Evolutionary conservation across 1,140 invertebrate species (phyloP).

Genomic region (Belonocnema kinseyi): DNA sequence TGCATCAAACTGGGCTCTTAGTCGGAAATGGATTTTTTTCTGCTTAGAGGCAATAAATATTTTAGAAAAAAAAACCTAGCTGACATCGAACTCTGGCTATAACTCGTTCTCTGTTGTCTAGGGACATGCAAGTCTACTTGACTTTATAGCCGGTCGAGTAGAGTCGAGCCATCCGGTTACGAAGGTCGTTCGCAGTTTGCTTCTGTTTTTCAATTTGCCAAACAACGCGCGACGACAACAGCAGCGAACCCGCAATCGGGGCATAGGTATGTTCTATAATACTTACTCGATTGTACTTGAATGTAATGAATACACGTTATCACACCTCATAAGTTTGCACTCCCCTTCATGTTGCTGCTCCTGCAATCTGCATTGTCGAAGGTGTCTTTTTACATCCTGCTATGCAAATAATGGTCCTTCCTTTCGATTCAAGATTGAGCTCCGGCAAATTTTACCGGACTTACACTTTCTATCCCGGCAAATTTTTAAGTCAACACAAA

Average conservation of each 20-base stretch:
- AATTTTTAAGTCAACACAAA: too few relatives aligned
- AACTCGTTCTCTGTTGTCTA: not conserved
- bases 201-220: conserved; percentile 22
- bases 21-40: not conserved
- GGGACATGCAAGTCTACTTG: not conserved
- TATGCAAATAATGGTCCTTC: too few relatives aligned
- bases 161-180: conserved; percentile 5
- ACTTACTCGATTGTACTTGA: not conserved
- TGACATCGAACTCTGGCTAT: not conserved
- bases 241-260: not conserved
- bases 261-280: not conserved
- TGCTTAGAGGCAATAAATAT: not conserved
- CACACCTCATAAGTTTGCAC: too few relatives aligned
- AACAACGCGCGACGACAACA: not conserved
- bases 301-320: too few relatives aligned
- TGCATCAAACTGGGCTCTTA: too few relatives aligned
- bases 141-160: conserved; percentile 8
- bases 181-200: conserved; percentile 19
- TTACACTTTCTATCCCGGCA: too few relatives aligned
- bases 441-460: too few relatives aligned
- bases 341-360: too few relatives aligned
- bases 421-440: too few relatives aligned
- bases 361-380: too few relatives aligned
- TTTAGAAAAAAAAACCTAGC: not conserved
- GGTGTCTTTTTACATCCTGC: too few relatives aligned